Percentiles rank a stretch among this genome's conserved stretches.
Conservation (phyloP, 2,888 invertebrate genomes). For the Philereme vetulata region DNA sequence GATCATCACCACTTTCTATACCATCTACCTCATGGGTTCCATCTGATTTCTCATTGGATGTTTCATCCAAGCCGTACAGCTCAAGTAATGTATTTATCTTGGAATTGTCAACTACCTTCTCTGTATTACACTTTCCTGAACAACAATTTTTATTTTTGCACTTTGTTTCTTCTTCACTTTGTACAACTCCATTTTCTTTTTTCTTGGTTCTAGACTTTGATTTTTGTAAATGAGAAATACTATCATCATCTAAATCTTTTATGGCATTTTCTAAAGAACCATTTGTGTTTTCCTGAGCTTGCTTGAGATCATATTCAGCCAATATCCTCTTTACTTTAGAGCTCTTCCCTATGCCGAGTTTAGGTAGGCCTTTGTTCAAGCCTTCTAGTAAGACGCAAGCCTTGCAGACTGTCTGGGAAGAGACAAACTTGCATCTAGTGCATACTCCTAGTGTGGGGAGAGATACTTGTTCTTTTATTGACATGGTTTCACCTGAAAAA, state of each 20-base stretch:
- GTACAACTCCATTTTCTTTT: conserved; percentile 26
- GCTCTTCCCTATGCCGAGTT: conserved; percentile 94
- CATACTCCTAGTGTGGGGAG: conserved; percentile 93
- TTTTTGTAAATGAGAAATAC: conserved; percentile 41
- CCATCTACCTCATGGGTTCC: conserved; percentile 27
- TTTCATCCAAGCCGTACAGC: conserved; percentile 57
- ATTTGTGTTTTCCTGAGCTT: conserved; percentile 45
- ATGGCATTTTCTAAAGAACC: conserved; percentile 45
- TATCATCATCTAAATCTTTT: conserved; percentile 55
- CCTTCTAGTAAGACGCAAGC: conserved; percentile 98
- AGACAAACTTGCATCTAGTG: conserved; percentile 93
- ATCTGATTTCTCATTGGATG: conserved; percentile 22
- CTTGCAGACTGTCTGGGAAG: conserved; percentile 97
- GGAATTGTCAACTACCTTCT: conserved; percentile 45
- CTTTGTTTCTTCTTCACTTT: conserved; percentile 15
- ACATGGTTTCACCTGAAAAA: conserved; percentile 90
- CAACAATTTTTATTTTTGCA: conserved; percentile 47
- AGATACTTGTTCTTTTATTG: conserved; percentile 91
- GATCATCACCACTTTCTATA: conserved; percentile 41
- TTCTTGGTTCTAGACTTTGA: conserved; percentile 43
- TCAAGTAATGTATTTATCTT: conserved; percentile 59
- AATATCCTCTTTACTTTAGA: conserved; percentile 89
- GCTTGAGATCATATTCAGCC: conserved; percentile 74
- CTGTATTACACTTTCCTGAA: conserved; percentile 47
- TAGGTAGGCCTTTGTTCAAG: conserved; percentile 95